These are phyloP conservation scores for Cheracebus regulus DNA, from an alignment of 2,797 vertebrate genomes.

Conservation along the genomic window DNA sequence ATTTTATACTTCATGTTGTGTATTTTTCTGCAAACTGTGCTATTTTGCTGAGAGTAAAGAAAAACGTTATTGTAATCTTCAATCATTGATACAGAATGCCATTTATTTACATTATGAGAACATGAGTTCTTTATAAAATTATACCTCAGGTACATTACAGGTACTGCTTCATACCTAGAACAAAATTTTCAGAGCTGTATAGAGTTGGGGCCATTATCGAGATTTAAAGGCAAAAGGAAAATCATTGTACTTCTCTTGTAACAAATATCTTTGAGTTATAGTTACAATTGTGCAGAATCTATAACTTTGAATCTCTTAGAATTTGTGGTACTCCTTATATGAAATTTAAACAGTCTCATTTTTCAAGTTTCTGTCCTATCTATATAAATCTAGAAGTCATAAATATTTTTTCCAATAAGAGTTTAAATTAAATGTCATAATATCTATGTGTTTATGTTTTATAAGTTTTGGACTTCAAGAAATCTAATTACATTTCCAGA, in stretches of 20 bases:
- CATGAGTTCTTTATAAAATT: not conserved
- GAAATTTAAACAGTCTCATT: conserved; percentile 7
- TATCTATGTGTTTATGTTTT: not conserved
- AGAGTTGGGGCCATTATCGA: not conserved
- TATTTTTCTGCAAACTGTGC: conserved; percentile 55
- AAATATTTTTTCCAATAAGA: not conserved
- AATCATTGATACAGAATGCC: conserved; percentile 9
- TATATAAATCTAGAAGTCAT: not conserved
- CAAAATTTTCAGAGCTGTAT: not conserved
- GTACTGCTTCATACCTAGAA: not conserved
- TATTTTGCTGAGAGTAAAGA: conserved; percentile 66
- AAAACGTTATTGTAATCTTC: conserved; percentile 64
- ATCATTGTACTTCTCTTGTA: conserved; percentile 12
- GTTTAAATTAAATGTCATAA: not conserved
- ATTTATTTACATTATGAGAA: conserved; percentile 65
- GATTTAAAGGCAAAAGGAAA: conserved; percentile 56
- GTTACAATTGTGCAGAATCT: not conserved
- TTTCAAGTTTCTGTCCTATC: not conserved
- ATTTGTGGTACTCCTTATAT: conserved; percentile 40
- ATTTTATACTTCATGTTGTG: conserved; percentile 36
- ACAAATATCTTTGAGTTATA: not conserved
- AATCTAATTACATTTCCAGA: not conserved
- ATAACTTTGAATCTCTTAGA: not conserved
- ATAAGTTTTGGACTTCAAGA: not conserved
- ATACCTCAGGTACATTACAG: conserved; percentile 16